A percentile compares a stretch with the other conserved stretches of the same genome.
Evolutionary conservation across 2,113 vertebrate genomes (phyloP).

Genomic region (Ia io): DNA sequence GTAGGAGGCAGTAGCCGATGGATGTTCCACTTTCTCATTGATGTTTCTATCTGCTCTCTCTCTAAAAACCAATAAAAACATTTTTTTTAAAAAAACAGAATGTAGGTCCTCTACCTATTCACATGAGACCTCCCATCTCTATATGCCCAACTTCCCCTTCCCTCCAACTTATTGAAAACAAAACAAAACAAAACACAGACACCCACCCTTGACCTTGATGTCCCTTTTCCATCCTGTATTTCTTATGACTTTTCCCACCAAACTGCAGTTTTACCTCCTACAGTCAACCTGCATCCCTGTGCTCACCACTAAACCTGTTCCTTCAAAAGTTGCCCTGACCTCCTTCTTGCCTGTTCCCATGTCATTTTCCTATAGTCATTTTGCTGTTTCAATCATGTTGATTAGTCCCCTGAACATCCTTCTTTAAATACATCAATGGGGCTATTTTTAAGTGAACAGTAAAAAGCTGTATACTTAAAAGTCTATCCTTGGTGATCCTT

Average conservation of each 20-base stretch:
- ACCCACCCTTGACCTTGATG: background rate
- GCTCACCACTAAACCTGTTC: background rate
- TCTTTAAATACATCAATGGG: background rate
- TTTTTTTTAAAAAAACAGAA: background rate
- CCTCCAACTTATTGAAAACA: background rate
- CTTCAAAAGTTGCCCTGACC: background rate
- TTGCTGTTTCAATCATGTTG: background rate
- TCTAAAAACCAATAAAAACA: too few relatives aligned
- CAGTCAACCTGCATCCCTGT: background rate
- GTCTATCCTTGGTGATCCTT: background rate
- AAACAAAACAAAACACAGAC: background rate
- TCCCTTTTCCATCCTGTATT: background rate
- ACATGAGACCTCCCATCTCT: background rate
- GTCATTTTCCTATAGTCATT: constrained; percentile 18
- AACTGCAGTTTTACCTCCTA: background rate
- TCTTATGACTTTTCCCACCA: background rate
- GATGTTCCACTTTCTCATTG: too few relatives aligned
- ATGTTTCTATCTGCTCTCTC: too few relatives aligned
- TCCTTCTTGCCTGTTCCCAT: background rate
- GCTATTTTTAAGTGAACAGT: background rate
- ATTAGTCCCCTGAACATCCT: background rate
- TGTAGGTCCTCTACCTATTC: background rate
- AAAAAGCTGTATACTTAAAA: background rate
- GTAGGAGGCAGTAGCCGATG: too few relatives aligned
- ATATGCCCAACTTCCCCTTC: background rate